Conservation (phyloP, 2,888 invertebrate species). For the Nasonia oneida region DNA sequence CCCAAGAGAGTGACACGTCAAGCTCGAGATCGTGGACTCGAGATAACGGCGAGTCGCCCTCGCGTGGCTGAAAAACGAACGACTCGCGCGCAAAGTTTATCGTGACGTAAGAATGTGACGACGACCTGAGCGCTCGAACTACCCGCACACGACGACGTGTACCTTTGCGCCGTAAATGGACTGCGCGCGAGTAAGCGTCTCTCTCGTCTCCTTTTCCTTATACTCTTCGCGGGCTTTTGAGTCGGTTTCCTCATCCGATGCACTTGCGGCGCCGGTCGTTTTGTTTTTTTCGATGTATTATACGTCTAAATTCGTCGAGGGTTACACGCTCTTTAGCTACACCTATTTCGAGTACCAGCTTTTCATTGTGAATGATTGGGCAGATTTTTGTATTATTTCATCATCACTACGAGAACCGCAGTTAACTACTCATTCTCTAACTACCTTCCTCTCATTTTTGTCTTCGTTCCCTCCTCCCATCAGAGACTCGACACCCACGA, state of each 20-base stretch:
- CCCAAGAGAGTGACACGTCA: constrained; percentile 29
- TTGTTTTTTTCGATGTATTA: background rate
- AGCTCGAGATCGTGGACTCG: constrained; percentile 19
- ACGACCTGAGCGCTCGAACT: constrained; percentile 14
- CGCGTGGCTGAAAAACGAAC: background rate
- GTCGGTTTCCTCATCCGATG: background rate
- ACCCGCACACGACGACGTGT: constrained; percentile 30
- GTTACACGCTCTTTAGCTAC: background rate
- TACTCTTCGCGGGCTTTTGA: background rate
- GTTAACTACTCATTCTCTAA: background rate
- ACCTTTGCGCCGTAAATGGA: constrained; percentile 50
- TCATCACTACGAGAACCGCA: background rate
- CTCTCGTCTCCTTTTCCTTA: constrained; percentile 21
- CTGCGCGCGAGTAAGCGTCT: constrained; percentile 21
- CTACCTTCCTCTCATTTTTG: background rate
- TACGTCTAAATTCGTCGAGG: background rate
- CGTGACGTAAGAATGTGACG: constrained; percentile 53
- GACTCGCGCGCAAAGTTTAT: constrained; percentile 36
- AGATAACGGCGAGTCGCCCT: background rate
- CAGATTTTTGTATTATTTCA: constrained; percentile 7
- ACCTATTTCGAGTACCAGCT: background rate
- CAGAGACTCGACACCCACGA: background rate
- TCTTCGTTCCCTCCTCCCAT: background rate
- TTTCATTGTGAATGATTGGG: background rate
- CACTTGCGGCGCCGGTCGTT: background rate